phyloP scores from a whole-genome alignment of 2,113 vertebrate genomes.

The Lasiurus cinereus region DNA sequence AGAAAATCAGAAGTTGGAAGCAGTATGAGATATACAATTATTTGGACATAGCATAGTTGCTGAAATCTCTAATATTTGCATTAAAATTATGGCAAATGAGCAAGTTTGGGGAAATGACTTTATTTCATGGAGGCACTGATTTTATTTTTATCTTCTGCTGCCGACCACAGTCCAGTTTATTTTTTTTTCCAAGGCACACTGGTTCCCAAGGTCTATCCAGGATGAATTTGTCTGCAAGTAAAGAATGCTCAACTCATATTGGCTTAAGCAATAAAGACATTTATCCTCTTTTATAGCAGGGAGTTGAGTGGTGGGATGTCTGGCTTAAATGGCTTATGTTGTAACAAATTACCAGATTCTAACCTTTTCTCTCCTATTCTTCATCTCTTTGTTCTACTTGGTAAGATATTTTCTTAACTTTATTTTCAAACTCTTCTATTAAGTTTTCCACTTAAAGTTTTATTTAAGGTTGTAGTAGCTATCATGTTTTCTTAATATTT shows the following conservation, averaged over 20 bases:
- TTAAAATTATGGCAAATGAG: conserved; percentile 25
- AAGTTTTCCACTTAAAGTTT: conserved; percentile 45
- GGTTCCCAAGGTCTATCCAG: background rate
- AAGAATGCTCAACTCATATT: background rate
- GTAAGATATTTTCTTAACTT: conserved; percentile 53
- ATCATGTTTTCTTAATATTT: conserved; percentile 33
- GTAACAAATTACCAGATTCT: background rate
- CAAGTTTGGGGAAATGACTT: background rate
- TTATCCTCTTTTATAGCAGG: background rate
- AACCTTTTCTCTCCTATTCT: background rate
- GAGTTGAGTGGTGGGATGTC: background rate
- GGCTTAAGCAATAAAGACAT: conserved; percentile 35
- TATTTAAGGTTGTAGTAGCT: background rate
- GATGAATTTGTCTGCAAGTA: background rate
- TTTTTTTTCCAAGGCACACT: background rate
- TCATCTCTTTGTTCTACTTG: conserved; percentile 1
- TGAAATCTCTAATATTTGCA: background rate
- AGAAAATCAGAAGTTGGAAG: background rate
- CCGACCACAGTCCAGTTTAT: conserved; percentile 22
- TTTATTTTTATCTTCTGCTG: background rate
- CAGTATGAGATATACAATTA: background rate
- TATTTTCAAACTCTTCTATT: conserved; percentile 4
- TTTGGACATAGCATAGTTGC: background rate
- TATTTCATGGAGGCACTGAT: background rate
- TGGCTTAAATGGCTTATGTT: background rate